These are phyloP conservation scores for Geotrypetes seraphini DNA, from an alignment of 2,797 vertebrate genomes.

Conservation along the genomic window DNA sequence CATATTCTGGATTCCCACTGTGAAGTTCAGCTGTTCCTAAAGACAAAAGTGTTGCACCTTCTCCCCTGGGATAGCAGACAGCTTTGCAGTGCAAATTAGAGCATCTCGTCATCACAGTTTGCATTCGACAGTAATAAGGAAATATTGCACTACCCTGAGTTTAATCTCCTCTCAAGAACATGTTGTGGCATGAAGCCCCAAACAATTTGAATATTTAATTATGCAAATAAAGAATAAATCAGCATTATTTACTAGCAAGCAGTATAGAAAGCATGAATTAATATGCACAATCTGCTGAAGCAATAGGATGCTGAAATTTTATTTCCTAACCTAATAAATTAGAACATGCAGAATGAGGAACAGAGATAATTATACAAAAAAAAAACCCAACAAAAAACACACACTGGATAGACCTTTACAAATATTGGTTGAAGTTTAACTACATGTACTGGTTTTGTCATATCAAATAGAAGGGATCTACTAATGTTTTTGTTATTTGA, in stretches of 20 bases:
- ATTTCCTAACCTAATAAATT: constrained; percentile 22
- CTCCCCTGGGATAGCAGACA: neutral
- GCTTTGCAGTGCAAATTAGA: constrained; percentile 3
- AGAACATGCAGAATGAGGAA: constrained; percentile 19
- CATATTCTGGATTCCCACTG: neutral
- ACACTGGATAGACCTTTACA: too few species aligned
- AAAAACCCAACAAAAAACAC: too few species aligned
- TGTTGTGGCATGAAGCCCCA: neutral
- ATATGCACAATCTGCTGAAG: constrained; percentile 1
- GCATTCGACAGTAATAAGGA: neutral
- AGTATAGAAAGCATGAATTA: constrained; percentile 10
- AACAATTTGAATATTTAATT: constrained; percentile 3
- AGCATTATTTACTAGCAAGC: neutral
- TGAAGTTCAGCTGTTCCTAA: constrained; percentile 17
- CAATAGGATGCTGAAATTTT: constrained; percentile 7
- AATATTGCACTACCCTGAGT: neutral
- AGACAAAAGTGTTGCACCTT: neutral
- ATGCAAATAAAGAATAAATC: constrained; percentile 10
- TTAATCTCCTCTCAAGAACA: constrained; percentile 2
- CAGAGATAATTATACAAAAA: neutral
- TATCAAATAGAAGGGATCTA: too few species aligned
- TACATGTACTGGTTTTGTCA: too few species aligned
- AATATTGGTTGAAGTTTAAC: too few species aligned
- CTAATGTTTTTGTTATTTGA: too few species aligned
- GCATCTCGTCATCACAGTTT: neutral